These are phyloP conservation scores for Drosophila nigricruria DNA, from an alignment of 2,888 invertebrate genomes.

Conservation along the genomic window DNA sequence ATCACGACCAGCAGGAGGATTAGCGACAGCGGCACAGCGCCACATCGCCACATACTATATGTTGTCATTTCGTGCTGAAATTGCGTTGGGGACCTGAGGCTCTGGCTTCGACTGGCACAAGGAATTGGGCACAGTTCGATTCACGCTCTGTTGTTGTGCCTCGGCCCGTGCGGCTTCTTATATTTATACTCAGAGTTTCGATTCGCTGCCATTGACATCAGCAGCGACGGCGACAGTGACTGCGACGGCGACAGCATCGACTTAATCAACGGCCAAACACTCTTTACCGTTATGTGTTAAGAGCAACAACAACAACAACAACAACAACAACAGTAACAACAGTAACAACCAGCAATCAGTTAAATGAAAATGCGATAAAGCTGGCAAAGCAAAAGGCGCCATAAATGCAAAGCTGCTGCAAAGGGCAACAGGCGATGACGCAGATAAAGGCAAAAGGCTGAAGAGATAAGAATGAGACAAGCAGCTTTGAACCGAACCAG, in stretches of 20 bases:
- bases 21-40: constrained; percentile 54
- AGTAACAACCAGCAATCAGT: constrained; percentile 13
- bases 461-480: neutral
- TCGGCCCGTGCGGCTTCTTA: constrained; percentile 42
- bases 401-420: constrained; percentile 13
- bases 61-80: constrained; percentile 61
- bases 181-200: constrained; percentile 61
- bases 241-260: constrained; percentile 25
- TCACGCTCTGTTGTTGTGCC: constrained; percentile 35
- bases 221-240: constrained; percentile 22
- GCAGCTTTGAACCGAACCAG: neutral
- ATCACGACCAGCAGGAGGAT: constrained; percentile 59
- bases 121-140: constrained; percentile 18
- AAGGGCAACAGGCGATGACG: constrained; percentile 6
- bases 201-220: neutral
- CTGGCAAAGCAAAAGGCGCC: neutral
- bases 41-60: constrained; percentile 45
- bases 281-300: constrained; percentile 60
- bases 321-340: neutral
- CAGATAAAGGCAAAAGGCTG: neutral
- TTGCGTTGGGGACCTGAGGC: constrained; percentile 40
- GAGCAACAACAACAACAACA: constrained; percentile 6
- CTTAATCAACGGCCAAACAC: constrained; percentile 45
- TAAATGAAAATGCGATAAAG: neutral
- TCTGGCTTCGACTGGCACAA: constrained; percentile 25